These are phyloP conservation scores for Neodiprion fabricii DNA, from an alignment of 1,140 invertebrate species.

Conservation along the genomic window DNA sequence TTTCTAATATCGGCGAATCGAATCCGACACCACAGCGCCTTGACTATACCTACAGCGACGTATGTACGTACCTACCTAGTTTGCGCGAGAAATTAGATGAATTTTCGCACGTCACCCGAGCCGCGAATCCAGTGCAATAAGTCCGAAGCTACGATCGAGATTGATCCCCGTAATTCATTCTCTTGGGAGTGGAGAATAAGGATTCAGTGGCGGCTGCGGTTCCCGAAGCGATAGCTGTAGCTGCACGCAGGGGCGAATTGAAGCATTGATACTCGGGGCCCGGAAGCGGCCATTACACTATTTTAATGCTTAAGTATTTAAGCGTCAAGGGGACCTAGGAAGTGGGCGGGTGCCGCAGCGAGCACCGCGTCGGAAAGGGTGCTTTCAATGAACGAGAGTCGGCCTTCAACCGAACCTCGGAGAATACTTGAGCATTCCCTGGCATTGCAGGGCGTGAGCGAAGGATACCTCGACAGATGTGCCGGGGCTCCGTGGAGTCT, in stretches of 20 bases:
- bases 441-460: slow-evolving; percentile 24
- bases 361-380: slow-evolving; percentile 36
- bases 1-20: slow-evolving; percentile 34
- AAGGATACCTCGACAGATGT: slow-evolving; percentile 41
- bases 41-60: background rate
- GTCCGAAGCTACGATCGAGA: background rate
- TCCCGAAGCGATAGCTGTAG: no score
- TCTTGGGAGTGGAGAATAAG: background rate
- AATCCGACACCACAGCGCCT: slow-evolving; percentile 19
- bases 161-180: no score
- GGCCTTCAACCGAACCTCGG: background rate
- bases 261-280: slow-evolving; percentile 46
- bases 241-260: background rate
- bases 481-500: slow-evolving; percentile 17
- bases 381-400: slow-evolving; percentile 34
- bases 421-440: no score
- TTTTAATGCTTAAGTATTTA: slow-evolving; percentile 53
- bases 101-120: background rate
- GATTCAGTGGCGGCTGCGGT: slow-evolving; percentile 5
- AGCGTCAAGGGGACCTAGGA: slow-evolving; percentile 48
- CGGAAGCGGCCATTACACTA: slow-evolving; percentile 54
- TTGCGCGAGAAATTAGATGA: background rate
- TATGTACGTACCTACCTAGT: background rate
- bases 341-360: slow-evolving; percentile 42
- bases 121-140: background rate